Evolutionary conservation across 2,888 invertebrate species (phyloP).

Genomic region (Ctenicera cuprea): DNA sequence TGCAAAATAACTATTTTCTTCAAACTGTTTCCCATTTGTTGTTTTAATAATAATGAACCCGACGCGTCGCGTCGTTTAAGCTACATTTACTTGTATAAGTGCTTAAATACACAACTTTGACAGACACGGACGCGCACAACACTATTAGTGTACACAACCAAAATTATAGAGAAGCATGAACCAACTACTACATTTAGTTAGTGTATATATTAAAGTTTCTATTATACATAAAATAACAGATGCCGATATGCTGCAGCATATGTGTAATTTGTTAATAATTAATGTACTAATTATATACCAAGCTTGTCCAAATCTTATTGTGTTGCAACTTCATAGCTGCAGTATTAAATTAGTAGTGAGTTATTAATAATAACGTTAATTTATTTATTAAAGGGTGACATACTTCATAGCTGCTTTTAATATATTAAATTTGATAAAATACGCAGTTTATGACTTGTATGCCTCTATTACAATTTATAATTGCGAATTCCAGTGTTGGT

Average conservation of each 20-base stretch:
- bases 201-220: not conserved
- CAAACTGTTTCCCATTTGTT: too few relatives aligned
- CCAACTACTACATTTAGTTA: not conserved
- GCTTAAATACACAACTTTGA: too few relatives aligned
- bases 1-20: too few relatives aligned
- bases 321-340: constrained; percentile 35
- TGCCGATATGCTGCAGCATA: constrained; percentile 11
- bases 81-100: too few relatives aligned
- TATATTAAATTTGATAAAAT: constrained; percentile 31
- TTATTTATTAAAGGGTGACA: constrained; percentile 36
- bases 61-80: too few relatives aligned
- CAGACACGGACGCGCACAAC: too few relatives aligned
- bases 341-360: constrained; percentile 40
- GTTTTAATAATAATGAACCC: too few relatives aligned
- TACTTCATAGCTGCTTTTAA: constrained; percentile 32
- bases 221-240: constrained; percentile 4
- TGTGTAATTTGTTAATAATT: constrained; percentile 27
- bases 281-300: constrained; percentile 17
- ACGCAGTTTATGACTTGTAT: constrained; percentile 26
- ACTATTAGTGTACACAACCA: too few relatives aligned
- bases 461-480: constrained; percentile 27
- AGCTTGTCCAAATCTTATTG: constrained; percentile 43
- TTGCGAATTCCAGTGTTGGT: constrained; percentile 27
- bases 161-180: too few relatives aligned
- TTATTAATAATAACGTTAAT: constrained; percentile 44